These are phyloP conservation scores for Trididemnum miniatum DNA, from an alignment of 23 tunicate species.

Conservation along the genomic window DNA sequence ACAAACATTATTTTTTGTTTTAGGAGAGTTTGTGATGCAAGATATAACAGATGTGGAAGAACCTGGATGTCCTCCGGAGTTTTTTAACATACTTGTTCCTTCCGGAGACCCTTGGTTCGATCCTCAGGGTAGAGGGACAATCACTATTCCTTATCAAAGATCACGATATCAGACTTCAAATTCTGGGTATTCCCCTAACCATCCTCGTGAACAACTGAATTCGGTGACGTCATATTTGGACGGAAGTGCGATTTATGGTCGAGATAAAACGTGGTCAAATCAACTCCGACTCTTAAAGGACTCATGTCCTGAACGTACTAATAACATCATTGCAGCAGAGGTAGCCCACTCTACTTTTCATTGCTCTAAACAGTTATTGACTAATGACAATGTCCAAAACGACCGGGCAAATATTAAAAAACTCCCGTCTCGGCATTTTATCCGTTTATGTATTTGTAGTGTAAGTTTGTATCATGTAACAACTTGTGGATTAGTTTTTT, in stretches of 20 bases:
- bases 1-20: too few species aligned
- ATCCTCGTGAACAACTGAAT: slow-evolving; percentile 78
- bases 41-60: slow-evolving; percentile 34
- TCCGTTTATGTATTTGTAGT: too few species aligned
- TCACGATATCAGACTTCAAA: slow-evolving; percentile 58
- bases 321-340: slow-evolving; percentile 27
- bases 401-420: too few species aligned
- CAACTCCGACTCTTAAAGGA: slow-evolving; percentile 28
- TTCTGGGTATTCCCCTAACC: slow-evolving; percentile 81
- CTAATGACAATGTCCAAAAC: too few species aligned
- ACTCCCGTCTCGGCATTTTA: too few species aligned
- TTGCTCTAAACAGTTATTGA: too few species aligned
- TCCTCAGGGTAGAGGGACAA: slow-evolving; percentile 15
- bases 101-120: slow-evolving; percentile 55
- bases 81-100: slow-evolving; percentile 65
- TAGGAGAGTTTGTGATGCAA: slow-evolving; percentile 51
- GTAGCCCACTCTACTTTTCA: too few species aligned
- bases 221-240: slow-evolving; percentile 63
- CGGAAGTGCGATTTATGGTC: slow-evolving; percentile 68
- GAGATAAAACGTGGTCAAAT: slow-evolving; percentile 36
- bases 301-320: slow-evolving; percentile 21
- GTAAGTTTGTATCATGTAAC: too few species aligned
- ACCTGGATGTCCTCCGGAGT: slow-evolving; percentile 90
- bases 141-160: slow-evolving; percentile 61
- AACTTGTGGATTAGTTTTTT: too few species aligned